Conservation (phyloP, 2,113 vertebrate species). For the Oncorhynchus keta region DNA sequence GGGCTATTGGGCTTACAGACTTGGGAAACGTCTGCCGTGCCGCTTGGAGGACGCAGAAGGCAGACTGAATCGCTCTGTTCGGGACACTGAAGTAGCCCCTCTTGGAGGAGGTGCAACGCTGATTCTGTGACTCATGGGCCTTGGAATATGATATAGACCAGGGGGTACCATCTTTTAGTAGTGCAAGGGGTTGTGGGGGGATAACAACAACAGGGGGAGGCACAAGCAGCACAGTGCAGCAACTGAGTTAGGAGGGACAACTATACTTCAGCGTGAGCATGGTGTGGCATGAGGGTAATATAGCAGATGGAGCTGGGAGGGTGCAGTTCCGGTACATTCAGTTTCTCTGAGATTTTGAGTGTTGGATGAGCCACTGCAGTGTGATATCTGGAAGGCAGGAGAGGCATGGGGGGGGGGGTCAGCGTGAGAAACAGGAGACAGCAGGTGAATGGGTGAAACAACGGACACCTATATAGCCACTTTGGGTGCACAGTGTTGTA, state of each 20-base stretch:
- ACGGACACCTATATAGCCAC: too few species aligned
- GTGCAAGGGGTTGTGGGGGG: slow-evolving; percentile 39
- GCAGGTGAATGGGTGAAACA: background rate
- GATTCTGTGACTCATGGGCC: slow-evolving; percentile 35
- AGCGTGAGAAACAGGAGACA: background rate
- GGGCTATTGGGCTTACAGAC: background rate
- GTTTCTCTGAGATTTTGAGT: slow-evolving; percentile 83
- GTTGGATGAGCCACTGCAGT: slow-evolving; percentile 87
- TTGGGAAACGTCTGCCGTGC: background rate
- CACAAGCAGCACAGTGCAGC: slow-evolving; percentile 52
- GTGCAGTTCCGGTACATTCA: slow-evolving; percentile 61
- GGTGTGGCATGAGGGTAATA: slow-evolving; percentile 56
- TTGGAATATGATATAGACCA: background rate
- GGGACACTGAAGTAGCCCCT: slow-evolving; percentile 29
- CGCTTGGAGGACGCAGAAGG: background rate
- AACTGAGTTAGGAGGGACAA: slow-evolving; percentile 82
- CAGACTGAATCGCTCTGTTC: slow-evolving; percentile 18
- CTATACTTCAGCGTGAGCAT: slow-evolving; percentile 68
- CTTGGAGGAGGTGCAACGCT: slow-evolving; percentile 33
- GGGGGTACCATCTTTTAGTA: slow-evolving; percentile 33
- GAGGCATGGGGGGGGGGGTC: background rate
- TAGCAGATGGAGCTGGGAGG: slow-evolving; percentile 60
- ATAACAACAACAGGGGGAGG: slow-evolving; percentile 66
- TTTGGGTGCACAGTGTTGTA: too few species aligned
- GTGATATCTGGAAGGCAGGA: slow-evolving; percentile 71